Base-by-base conservation (phyloP, 2,888 invertebrate genomes). In the Cryptops parisi region DNA sequence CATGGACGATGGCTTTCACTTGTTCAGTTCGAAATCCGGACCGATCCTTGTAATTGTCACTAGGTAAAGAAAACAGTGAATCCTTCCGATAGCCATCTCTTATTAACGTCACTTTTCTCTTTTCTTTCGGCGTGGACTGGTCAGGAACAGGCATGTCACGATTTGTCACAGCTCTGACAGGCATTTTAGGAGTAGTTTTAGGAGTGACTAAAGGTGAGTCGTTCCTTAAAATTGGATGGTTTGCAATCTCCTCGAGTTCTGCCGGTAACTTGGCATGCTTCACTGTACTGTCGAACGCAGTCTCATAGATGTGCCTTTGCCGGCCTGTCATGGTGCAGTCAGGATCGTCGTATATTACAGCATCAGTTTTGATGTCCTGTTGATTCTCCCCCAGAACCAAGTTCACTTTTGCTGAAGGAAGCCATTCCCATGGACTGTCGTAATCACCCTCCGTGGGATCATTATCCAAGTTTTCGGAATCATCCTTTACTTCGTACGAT, bases 201-300 rank as follows among this genome's bases (percentile, higher is more conserved):
- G 25, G 54, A 23, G 41, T 54, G 41, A 6, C 54, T 12, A 15
- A 2, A 5, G 43, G 3, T 2, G 43, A 51, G 3, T 51, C 43
- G 26, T 51, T 55, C 48, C 57, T 69, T 51, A 86, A 71, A 49
- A 83, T 79, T 15, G 84, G 82, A 64, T 85, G 85, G 65, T 85
- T 86, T 60, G 82, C 81, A 19, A 60, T 54, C 41, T 59, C 53
- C 38, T 60, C 62, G 50, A 86, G 79, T 61, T 82, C 81, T 64
- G 86, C 85, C 65, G 86, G 76, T 61, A 86, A 82, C 67, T 82
- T 81, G 62, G 85, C 85, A 59, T 82, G 80, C 65, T 80, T 81
- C 64, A 86, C 80, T 3, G 51, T 43, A 69, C 85, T 85, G 70
- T 88, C 88, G 69, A 88, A 88, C 55, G 88, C 88, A 54, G 88